Percentiles rank a stretch among this genome's conserved stretches.
These are phyloP conservation scores for Eupithecia tripunctaria DNA, from an alignment of 2,888 invertebrate species.

Conservation along the genomic window DNA sequence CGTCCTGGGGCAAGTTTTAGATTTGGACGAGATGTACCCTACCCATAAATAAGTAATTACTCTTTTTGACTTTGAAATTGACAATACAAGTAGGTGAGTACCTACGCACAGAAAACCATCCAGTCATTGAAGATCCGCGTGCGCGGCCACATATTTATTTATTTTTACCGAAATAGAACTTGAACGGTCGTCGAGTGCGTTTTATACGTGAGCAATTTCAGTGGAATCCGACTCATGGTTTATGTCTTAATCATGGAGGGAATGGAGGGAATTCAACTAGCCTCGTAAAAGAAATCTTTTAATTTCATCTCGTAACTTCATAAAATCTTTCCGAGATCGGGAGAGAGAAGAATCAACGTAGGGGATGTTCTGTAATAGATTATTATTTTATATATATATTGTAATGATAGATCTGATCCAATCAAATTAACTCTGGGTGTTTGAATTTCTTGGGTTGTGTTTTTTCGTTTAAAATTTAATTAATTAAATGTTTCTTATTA, in stretches of 20 bases:
- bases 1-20: too few species aligned
- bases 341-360: neutral
- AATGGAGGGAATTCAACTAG: constrained; percentile 1
- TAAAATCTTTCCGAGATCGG: neutral
- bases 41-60: too few species aligned
- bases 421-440: too few species aligned
- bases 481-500: too few species aligned
- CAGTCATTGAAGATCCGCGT: constrained; percentile 12
- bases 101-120: neutral
- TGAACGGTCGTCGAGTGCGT: constrained; percentile 78
- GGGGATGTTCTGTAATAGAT: too few species aligned
- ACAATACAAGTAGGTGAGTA: neutral
- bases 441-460: too few species aligned
- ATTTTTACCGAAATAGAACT: constrained; percentile 82
- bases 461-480: too few species aligned
- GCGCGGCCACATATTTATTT: constrained; percentile 79
- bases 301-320: neutral
- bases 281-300: neutral
- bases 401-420: too few species aligned
- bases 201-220: constrained; percentile 73
- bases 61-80: too few species aligned
- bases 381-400: too few species aligned
- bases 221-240: constrained; percentile 75
- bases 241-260: constrained; percentile 65
- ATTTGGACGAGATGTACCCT: too few species aligned